Percentiles rank a stretch among this genome's conserved stretches.
Evolutionary conservation across 2,888 invertebrate species (phyloP).

Genomic region (Agelastica alni): DNA sequence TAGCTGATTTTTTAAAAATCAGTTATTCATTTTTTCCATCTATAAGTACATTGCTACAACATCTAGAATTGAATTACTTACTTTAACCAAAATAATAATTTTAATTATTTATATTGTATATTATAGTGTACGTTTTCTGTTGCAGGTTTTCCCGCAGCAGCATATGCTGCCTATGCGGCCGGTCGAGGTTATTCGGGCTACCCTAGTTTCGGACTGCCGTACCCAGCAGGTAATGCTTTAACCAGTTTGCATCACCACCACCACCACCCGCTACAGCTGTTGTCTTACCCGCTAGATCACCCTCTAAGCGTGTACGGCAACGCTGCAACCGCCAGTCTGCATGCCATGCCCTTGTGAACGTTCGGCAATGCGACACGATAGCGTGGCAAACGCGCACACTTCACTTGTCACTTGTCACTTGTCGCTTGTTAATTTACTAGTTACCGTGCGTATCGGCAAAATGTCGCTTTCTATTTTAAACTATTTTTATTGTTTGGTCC

Average conservation of each 20-base stretch:
- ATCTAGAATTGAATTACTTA: too few relatives aligned
- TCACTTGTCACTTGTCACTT: constrained; percentile 3
- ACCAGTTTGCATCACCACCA: constrained; percentile 68
- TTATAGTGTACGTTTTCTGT: constrained; percentile 48
- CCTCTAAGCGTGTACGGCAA: constrained; percentile 63
- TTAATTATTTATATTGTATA: too few relatives aligned
- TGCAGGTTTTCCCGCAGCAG: constrained; percentile 91
- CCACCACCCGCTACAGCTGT: constrained; percentile 61
- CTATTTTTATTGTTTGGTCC: not conserved
- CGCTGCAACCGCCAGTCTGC: constrained; percentile 63
- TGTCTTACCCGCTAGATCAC: constrained; percentile 69
- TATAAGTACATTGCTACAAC: too few relatives aligned
- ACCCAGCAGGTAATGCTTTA: constrained; percentile 95
- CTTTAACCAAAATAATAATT: too few relatives aligned
- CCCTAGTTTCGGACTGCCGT: constrained; percentile 97
- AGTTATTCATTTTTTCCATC: too few relatives aligned
- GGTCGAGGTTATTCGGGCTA: constrained; percentile 96
- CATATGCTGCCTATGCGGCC: constrained; percentile 95
- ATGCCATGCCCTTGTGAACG: constrained; percentile 81
- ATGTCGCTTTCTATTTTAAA: not conserved
- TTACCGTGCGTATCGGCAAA: not conserved
- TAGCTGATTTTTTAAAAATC: too few relatives aligned
- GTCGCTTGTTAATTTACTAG: not conserved
- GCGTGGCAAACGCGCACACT: constrained; percentile 11
- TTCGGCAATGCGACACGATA: constrained; percentile 39